A percentile compares a stretch with the other conserved stretches of the same genome.
Evolutionary conservation across 1,140 invertebrate species (phyloP).

Genomic region (Papilio machaon): DNA sequence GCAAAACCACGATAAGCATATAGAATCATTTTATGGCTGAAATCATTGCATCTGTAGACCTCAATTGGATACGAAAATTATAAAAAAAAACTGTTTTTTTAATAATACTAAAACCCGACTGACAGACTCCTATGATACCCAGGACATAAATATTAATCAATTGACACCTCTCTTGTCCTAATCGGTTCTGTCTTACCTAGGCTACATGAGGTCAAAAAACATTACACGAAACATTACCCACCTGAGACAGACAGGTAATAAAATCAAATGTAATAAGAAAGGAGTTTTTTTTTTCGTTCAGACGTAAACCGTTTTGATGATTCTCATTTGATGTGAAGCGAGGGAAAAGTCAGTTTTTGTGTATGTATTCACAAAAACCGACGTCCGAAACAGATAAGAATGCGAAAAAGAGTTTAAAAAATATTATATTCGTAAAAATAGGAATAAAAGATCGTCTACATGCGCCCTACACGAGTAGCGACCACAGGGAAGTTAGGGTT

Average conservation of each 20-base stretch:
- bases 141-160: no score
- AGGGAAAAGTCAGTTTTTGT: slow-evolving; percentile 39
- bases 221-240: background rate
- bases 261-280: slow-evolving; percentile 37
- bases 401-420: slow-evolving; percentile 57
- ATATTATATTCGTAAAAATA: slow-evolving; percentile 62
- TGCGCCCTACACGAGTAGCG: slow-evolving; percentile 57
- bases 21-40: slow-evolving; percentile 37
- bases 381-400: slow-evolving; percentile 60
- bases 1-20: slow-evolving; percentile 34
- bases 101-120: no score
- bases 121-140: no score
- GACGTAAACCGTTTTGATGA: slow-evolving; percentile 41
- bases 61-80: slow-evolving; percentile 36
- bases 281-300: background rate
- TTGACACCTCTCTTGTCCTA: no score
- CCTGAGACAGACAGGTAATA: background rate
- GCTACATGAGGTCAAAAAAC: background rate
- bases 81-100: slow-evolving; percentile 30
- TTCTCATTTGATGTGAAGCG: slow-evolving; percentile 40
- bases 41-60: slow-evolving; percentile 12
- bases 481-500: slow-evolving; percentile 50
- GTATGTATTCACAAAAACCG: slow-evolving; percentile 45
- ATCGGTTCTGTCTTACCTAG: background rate
- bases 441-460: slow-evolving; percentile 51